Evolutionary conservation across 2,797 vertebrate genomes (phyloP), one percentile per base, ranked within the genome.

Genomic region (Notolepis coatsorum): DNA sequence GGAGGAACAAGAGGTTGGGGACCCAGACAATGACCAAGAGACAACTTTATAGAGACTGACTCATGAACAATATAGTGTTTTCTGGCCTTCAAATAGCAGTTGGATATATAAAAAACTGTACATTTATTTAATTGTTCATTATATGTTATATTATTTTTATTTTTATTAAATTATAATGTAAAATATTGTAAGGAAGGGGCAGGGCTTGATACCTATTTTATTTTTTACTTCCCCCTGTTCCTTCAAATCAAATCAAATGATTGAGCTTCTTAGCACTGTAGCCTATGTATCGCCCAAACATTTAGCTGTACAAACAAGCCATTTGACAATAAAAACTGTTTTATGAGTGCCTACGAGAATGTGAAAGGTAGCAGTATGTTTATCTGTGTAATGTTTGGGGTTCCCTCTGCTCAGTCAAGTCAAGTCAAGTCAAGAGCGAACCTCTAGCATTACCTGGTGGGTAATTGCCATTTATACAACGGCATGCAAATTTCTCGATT

Each of bases 1-100:
- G 84, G 71, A 73, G 81, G 79, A 54, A 68, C 57, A 78, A 77
- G 54, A 77, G 62, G 67, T 66, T 61, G 67, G 65, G 77, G 65
- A 78, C 71, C 57, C 41, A 61, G 61, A 67, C 61, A 61, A 48
- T 47, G 41, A 59, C 76, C 67, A 1, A 24, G 66, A 79, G 84
- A 75, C 43, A 39, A 12, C 56, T 75, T 76, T 64, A 83, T 62
- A 28, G 46, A 81, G 63, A 77, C n/a, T 61, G 70, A 60, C 71
- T 71, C 62, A 61, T 41, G 51, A 63, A 65, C 71, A 72, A 75
- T 73, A 80, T 75, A 64, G 64, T 55, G 43, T 69, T 57, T 6
- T 59, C 71, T 67, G 61, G 69, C 81, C 72, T 75, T 78, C 43
- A 61, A 68, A 65, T 24, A 23, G 50, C 17, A 52, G 64, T 45